Conservation (phyloP, 2,797 vertebrate genomes). For the Urophycis tenuis region DNA sequence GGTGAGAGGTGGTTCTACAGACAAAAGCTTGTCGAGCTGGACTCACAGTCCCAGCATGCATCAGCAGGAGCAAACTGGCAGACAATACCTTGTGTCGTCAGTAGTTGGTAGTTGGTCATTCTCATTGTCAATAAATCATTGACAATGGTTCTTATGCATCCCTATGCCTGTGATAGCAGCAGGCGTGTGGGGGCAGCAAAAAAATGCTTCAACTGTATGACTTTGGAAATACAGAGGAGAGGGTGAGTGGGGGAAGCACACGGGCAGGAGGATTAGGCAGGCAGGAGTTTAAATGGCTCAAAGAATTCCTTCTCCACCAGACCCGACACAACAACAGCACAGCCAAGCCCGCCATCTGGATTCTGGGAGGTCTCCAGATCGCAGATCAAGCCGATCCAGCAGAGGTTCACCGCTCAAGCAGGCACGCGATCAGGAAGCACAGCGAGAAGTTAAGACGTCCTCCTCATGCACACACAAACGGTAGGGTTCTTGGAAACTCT, state of each 20-base stretch:
- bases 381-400: not conserved
- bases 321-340: not conserved
- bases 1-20: not conserved
- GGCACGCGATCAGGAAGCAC: not conserved
- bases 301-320: no score
- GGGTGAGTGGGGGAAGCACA: not conserved
- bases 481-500: not conserved
- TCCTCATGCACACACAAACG: not conserved
- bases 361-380: constrained; percentile 2
- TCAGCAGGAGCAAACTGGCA: not conserved
- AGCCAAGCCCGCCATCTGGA: not conserved
- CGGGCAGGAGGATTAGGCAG: not conserved
- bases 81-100: not conserved
- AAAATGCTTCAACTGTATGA: no score
- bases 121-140: constrained; percentile 1
- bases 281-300: not conserved
- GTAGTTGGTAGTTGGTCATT: no score
- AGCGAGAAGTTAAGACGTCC: not conserved
- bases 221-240: not conserved
- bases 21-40: not conserved
- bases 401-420: not conserved
- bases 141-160: not conserved
- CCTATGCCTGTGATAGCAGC: no score
- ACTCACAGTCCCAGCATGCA: not conserved
- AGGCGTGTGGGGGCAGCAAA: not conserved